Conservation (phyloP, 2,888 invertebrate species). For the Rotaria macrura region DNA sequence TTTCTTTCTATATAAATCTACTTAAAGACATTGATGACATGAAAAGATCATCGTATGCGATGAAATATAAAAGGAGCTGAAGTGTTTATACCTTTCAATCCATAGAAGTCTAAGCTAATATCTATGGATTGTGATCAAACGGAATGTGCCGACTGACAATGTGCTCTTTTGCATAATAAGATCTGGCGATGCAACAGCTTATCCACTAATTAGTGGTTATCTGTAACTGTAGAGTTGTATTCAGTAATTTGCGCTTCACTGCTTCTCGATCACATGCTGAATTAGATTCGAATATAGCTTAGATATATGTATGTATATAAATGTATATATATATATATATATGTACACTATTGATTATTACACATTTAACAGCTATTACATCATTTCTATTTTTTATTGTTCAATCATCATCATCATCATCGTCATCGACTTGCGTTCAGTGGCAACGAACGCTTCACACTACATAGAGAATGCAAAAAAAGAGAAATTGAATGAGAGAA, state of each 20-base stretch:
- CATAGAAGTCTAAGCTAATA: not conserved
- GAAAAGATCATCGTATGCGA: not conserved
- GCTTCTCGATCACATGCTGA: not conserved
- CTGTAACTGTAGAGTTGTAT: not conserved
- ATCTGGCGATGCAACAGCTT: not conserved
- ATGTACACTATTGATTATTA: not conserved
- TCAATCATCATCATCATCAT: not conserved
- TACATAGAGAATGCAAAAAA: not conserved
- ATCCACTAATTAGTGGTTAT: slow-evolving; percentile 5
- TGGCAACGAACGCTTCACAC: not conserved
- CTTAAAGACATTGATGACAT: not conserved
- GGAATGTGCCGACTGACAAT: not conserved
- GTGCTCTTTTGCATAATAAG: slow-evolving; percentile 1
- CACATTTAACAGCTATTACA: not conserved
- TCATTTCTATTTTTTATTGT: slow-evolving; percentile 1
- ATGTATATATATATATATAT: not conserved
- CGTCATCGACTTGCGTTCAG: not conserved
- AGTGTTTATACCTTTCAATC: not conserved
- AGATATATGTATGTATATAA: not conserved
- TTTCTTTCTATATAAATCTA: not conserved
- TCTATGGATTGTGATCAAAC: not conserved
- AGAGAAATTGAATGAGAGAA: not conserved
- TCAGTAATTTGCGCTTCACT: not conserved
- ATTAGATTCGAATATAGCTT: slow-evolving; percentile 1
- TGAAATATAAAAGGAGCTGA: not conserved